phyloP scores from a whole-genome alignment of 2,888 invertebrate genomes.

The Acheta domesticus region DNA sequence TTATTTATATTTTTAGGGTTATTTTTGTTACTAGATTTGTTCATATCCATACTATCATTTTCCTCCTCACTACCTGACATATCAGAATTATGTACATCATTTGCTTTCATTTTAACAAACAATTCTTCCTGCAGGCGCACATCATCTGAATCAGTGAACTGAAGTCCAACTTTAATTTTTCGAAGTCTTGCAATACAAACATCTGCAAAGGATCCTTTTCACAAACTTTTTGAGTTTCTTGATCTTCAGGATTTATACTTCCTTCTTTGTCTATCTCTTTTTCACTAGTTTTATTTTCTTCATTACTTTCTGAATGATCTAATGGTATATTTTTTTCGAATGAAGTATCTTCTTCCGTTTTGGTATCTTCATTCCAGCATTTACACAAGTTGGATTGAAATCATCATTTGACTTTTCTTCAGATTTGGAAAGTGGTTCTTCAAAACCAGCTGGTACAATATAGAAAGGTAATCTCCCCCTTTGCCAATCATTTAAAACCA shows the following conservation, averaged over 20 bases:
- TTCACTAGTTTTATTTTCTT: neutral
- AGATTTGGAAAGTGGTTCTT: slow-evolving; percentile 59
- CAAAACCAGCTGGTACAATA: slow-evolving; percentile 80
- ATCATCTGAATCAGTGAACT: slow-evolving; percentile 50
- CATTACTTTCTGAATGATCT: neutral
- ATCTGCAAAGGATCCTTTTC: slow-evolving; percentile 49
- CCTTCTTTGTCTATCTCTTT: neutral
- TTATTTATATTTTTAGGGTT: neutral
- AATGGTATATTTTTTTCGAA: neutral
- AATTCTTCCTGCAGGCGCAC: slow-evolving; percentile 45
- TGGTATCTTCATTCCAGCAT: slow-evolving; percentile 46
- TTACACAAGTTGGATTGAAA: slow-evolving; percentile 36
- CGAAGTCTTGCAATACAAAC: slow-evolving; percentile 73
- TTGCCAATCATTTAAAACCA: slow-evolving; percentile 98
- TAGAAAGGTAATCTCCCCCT: slow-evolving; percentile 95
- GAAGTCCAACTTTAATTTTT: slow-evolving; percentile 70
- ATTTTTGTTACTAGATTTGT: slow-evolving; percentile 31
- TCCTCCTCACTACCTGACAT: slow-evolving; percentile 41
- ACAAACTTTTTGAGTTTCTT: slow-evolving; percentile 62
- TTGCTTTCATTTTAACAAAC: slow-evolving; percentile 40
- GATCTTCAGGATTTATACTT: slow-evolving; percentile 45
- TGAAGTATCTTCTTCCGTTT: neutral
- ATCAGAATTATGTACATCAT: too few species aligned
- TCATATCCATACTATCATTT: slow-evolving; percentile 23
- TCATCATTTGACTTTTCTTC: slow-evolving; percentile 18